Evolutionary conservation across 2,888 invertebrate genomes (phyloP).

Genomic region (Ophion obscuratus): DNA sequence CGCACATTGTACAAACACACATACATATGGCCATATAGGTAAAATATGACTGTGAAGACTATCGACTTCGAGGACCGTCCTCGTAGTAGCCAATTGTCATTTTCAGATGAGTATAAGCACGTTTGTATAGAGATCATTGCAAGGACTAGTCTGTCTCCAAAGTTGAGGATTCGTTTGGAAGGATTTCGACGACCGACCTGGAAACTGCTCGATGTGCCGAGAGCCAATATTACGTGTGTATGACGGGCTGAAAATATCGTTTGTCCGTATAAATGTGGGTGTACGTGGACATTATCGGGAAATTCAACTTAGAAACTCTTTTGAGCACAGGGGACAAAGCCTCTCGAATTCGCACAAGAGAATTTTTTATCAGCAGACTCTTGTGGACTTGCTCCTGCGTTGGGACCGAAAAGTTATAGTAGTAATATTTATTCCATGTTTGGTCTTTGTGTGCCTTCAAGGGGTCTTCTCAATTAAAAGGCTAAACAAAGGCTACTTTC

Average conservation of each 20-base stretch:
- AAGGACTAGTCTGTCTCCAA: not conserved
- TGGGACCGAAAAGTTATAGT: not conserved
- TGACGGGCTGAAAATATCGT: no score
- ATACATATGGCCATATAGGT: not conserved
- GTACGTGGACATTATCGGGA: not conserved
- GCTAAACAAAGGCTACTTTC: no score
- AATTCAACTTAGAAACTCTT: not conserved
- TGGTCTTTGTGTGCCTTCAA: no score
- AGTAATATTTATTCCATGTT: no score
- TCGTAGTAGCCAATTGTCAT: not conserved
- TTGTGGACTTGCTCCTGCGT: not conserved
- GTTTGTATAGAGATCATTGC: not conserved
- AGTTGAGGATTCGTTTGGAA: not conserved
- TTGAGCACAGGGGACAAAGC: not conserved
- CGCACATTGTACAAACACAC: not conserved
- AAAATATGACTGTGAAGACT: constrained; percentile 5
- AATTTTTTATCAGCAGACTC: not conserved
- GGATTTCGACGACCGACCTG: not conserved
- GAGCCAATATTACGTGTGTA: not conserved
- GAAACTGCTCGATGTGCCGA: not conserved
- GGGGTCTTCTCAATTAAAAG: no score
- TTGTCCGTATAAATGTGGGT: not conserved
- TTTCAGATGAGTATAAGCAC: not conserved
- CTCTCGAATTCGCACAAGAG: not conserved
- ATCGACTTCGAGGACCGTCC: not conserved